Base-by-base conservation (phyloP, 1,140 invertebrate genomes). In the Sinella curviseta region DNA sequence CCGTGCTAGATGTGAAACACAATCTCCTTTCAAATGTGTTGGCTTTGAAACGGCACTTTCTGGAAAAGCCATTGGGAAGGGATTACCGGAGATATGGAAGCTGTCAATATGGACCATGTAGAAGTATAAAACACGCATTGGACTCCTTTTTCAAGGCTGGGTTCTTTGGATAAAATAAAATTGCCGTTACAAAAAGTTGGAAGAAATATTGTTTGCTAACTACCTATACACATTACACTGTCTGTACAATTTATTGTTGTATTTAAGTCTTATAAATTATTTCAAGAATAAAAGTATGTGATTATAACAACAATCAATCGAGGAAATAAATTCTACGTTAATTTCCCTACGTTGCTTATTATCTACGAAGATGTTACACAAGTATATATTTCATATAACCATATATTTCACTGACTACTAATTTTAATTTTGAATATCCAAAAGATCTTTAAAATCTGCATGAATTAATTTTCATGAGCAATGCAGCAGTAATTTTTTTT, bases 101-200 rank as follows among this genome's bases (percentile, higher is more conserved):
- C 31, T 74, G 70, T 24, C 30, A 74, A 24, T 74, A 34, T 24
- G 24, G 70, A 31, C 70, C 70, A 4, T 74, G 70, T 74, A 12
- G 70, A 4, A 74, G 70, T 24, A 30, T 74, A 16, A 14, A 36
- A 14, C 70, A 74, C 31, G 70, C 70, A 14, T 28, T 74, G 2
- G 70, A 74, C 31, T 74, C 70, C 4, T 74, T 74, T 24, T 28
- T 74, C 14, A 74, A 34, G 30, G 31, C 70, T 34, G 34, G 70
- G 30, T 74, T 74, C 31, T 17, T 74, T 74, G 34, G 30, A 12
- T 24, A 74, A 74, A 74, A 34, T 26, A n/a, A n/a, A n/a, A n/a
- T n/a, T n/a, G n/a, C n/a, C n/a, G n/a, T 8, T 67, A 24, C 12
- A 67, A 24, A 67, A 14, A 67, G 28, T 67, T 14, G 8, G 24